phyloP scores from a whole-genome alignment of 2,113 vertebrate species.

The Melanerpes aurifrons region DNA sequence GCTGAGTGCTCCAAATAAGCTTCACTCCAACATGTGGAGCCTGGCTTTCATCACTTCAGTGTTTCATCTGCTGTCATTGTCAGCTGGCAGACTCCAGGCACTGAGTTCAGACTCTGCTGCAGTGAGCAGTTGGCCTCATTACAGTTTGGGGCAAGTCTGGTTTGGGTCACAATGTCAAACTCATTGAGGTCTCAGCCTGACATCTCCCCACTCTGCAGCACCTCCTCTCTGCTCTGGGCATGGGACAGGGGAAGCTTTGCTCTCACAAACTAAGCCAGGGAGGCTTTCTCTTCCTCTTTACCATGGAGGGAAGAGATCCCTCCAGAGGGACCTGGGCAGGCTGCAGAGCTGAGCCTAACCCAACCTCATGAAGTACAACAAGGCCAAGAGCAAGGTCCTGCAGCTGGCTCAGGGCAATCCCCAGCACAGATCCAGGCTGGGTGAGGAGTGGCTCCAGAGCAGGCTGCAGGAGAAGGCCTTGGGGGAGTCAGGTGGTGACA shows the following conservation, averaged over 20 bases:
- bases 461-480: too few species aligned
- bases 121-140: neutral
- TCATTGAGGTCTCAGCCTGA: neutral
- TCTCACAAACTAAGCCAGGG: neutral
- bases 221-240: neutral
- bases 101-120: neutral
- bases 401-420: too few species aligned
- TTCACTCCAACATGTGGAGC: neutral
- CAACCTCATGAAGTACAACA: too few species aligned
- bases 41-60: neutral
- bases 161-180: neutral
- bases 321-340: too few species aligned
- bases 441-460: too few species aligned
- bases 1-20: neutral
- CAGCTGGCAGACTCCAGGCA: neutral
- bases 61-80: neutral
- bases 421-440: too few species aligned
- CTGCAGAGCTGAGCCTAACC: too few species aligned
- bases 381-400: too few species aligned
- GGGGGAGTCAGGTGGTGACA: too few species aligned
- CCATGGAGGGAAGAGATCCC: too few species aligned
- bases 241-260: neutral
- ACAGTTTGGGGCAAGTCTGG: neutral
- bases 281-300: neutral
- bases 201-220: neutral